These are phyloP conservation scores for Hycleus phaleratus DNA, from an alignment of 1,140 invertebrate species.

Conservation along the genomic window DNA sequence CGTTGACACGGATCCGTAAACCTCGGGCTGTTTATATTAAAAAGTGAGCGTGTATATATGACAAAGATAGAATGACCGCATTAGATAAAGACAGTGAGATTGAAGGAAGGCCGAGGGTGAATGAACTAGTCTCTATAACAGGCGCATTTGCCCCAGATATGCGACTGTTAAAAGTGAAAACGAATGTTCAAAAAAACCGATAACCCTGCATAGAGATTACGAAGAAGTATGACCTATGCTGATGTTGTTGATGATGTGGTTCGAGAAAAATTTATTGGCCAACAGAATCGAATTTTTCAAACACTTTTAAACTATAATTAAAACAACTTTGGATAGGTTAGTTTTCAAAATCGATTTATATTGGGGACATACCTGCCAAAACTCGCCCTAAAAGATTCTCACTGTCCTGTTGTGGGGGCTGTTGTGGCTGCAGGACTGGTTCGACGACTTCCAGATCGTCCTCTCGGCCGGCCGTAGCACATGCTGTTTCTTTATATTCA, in stretches of 20 bases:
- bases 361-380: constrained; percentile 44
- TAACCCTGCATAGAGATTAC: constrained; percentile 7
- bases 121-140: constrained; percentile 36
- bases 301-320: constrained; percentile 7
- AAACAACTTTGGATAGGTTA: constrained; percentile 7
- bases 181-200: constrained; percentile 1
- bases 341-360: constrained; percentile 1
- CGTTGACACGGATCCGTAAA: constrained; percentile 29
- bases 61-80: constrained; percentile 11
- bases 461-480: constrained; percentile 28
- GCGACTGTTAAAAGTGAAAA: constrained; percentile 35
- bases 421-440: constrained; percentile 20
- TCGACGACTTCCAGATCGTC: constrained; percentile 30
- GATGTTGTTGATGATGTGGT: not conserved
- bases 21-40: constrained; percentile 20
- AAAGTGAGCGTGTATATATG: constrained; percentile 26
- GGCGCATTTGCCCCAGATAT: constrained; percentile 35
- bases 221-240: not conserved
- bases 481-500: constrained; percentile 38
- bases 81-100: constrained; percentile 20
- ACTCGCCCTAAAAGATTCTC: constrained; percentile 50
- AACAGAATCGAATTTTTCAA: constrained; percentile 2
- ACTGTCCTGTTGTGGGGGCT: constrained; percentile 38
- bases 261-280: constrained; percentile 1
- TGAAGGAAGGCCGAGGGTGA: constrained; percentile 36